Percentiles rank a stretch among this genome's conserved stretches.
phyloP scores from a whole-genome alignment of 2,888 invertebrate genomes.

The Strigamia crassipes region DNA sequence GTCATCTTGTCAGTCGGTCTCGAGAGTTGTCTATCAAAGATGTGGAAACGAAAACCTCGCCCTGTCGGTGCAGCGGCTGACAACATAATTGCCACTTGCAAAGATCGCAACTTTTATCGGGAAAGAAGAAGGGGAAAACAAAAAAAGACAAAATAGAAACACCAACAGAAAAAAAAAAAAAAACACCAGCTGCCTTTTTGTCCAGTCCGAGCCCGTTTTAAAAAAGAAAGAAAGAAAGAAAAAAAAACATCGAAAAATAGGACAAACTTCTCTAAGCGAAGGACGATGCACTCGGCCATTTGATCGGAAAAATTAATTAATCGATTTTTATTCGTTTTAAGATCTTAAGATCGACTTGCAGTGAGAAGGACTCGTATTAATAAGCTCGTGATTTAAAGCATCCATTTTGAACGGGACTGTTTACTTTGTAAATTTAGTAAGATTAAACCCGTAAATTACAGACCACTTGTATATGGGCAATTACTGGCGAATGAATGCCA shows the following conservation, averaged over 20 bases:
- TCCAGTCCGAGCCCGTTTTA: background rate
- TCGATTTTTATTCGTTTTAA: no score
- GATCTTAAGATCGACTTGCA: no score
- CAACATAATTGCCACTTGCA: conserved; percentile 40
- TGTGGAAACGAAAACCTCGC: conserved; percentile 19
- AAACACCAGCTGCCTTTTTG: conserved; percentile 14
- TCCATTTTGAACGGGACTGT: no score
- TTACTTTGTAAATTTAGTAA: no score
- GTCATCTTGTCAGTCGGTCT: conserved; percentile 27
- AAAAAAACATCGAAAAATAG: background rate
- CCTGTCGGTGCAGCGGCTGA: conserved; percentile 32
- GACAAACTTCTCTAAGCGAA: background rate
- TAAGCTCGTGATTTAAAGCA: no score
- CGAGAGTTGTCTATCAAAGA: conserved; percentile 31
- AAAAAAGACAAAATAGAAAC: background rate
- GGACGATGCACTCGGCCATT: no score
- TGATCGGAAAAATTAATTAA: no score
- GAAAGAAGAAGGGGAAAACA: background rate
- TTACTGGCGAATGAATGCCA: no score
- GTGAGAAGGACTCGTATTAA: no score
- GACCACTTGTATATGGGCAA: no score
- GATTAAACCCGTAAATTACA: no score
- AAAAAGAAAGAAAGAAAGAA: background rate
- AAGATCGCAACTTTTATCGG: conserved; percentile 28
- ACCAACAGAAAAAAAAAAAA: background rate